A percentile compares a stretch with the other conserved stretches of the same genome.
These are phyloP conservation scores for Agapornis canus DNA, from an alignment of 2,797 vertebrate species.

Conservation along the genomic window DNA sequence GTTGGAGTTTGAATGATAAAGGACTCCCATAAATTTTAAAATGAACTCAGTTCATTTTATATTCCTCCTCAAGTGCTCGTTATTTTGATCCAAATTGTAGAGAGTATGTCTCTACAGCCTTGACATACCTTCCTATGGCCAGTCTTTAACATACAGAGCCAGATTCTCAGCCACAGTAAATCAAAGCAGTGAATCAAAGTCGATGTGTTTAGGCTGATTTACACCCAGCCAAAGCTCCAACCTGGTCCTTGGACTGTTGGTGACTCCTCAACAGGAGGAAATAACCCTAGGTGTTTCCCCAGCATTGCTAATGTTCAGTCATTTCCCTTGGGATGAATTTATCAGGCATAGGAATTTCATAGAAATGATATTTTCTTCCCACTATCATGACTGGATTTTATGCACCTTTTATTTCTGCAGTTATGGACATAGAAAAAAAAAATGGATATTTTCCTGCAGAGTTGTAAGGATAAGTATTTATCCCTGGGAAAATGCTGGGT, in stretches of 20 bases:
- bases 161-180: neutral
- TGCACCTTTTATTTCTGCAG: neutral
- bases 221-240: neutral
- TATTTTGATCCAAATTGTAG: neutral
- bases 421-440: neutral
- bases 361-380: neutral
- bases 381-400: fast-evolving
- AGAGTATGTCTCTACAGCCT: conserved; percentile 11
- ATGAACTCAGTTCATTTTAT: conserved; percentile 25
- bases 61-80: conserved; percentile 8
- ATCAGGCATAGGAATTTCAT: neutral
- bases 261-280: neutral
- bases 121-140: conserved; percentile 45
- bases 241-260: neutral
- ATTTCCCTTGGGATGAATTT: neutral
- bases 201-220: neutral
- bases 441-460: neutral
- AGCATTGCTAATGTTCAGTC: neutral
- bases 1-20: conserved; percentile 58
- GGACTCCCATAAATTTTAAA: conserved; percentile 48
- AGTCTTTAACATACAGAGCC: neutral
- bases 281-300: neutral
- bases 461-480: neutral
- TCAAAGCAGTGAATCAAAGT: neutral
- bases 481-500: neutral